Base-by-base conservation (phyloP, 2,113 vertebrate species). In the Panthera tigris region DNA sequence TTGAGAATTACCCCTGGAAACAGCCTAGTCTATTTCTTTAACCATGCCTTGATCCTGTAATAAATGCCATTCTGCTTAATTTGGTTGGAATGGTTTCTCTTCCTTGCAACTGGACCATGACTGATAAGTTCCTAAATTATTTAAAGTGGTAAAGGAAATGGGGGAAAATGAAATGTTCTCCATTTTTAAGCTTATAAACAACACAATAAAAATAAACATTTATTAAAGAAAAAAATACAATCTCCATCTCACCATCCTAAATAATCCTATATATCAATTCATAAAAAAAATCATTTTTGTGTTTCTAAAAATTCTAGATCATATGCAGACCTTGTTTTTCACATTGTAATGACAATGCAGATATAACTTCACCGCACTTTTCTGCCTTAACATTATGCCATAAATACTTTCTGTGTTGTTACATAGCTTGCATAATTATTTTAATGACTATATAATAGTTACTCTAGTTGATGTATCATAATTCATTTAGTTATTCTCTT, bases 401-500 rank as follows among this genome's bases (percentile, higher is more conserved):
- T 73, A 93, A 96, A 84, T 81, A 87, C n/a, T 36, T 95, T 94
- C 39, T 79, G 14, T 95, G 18, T 57, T 94, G 66, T 63, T 90
- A 84, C 21, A 63, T 55, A 41, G 50, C 92, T 69, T 79, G 61
- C 61, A 65, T 96, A 97, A 96, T 96, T 96, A 95, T 96, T 76
- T 95, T 91, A 96, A 94, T 88, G 65, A 5, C 33, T 94, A 2
- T 65, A 23, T 39, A 93, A 84, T 4, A 82, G 33, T 29, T 95
- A 66, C 86, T 98, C 57, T 89, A 87, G 52, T 45, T 78, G 25
- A 86, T 50, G 25, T 73, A 88, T 81, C 25, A 29, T 94, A 90
- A 68, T 87, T 65, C 16, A 87, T 76, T 94, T 80, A 92, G 92
- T 93, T 95, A 87, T 96, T 90, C 78, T 86, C 63, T 96, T 91